A percentile compares a stretch with the other conserved stretches of the same genome.
Conservation (phyloP, 2,113 vertebrate species). For the Lampris incognitus region DNA sequence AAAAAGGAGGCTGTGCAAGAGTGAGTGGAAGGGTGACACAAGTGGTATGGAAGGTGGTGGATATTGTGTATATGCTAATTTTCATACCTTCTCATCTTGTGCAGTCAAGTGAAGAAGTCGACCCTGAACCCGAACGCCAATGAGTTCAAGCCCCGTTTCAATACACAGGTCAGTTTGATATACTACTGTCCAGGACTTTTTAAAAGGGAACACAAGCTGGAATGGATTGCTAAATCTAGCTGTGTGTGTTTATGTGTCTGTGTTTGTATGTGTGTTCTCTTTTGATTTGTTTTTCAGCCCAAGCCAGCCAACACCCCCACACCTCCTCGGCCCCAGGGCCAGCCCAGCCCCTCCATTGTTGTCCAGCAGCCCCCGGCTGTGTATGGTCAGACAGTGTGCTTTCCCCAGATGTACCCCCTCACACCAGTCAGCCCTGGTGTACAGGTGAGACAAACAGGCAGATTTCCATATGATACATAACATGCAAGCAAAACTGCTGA, state of each 20-base stretch:
- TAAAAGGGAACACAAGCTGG: not conserved
- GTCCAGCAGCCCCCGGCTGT: constrained; percentile 93
- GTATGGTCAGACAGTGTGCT: constrained; percentile 95
- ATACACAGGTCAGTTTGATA: constrained; percentile 86
- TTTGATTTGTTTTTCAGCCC: constrained; percentile 79
- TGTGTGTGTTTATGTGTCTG: not conserved
- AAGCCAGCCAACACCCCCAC: constrained; percentile 98
- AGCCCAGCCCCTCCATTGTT: constrained; percentile 97
- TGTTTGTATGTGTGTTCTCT: not conserved
- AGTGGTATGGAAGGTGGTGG: not conserved
- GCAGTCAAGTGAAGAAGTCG: constrained; percentile 97
- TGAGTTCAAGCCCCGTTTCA: constrained; percentile 97
- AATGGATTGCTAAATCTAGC: not conserved
- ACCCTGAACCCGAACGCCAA: constrained; percentile 98
- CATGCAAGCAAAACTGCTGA: not conserved
- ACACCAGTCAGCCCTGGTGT: constrained; percentile 96
- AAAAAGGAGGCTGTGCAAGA: constrained; percentile 92
- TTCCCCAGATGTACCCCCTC: constrained; percentile 98
- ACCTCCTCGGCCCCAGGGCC: constrained; percentile 94
- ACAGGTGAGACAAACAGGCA: constrained; percentile 84
- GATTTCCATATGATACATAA: not conserved
- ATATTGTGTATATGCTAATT: not conserved
- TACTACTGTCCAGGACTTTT: not conserved
- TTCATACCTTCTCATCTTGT: constrained; percentile 42
- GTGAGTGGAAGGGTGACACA: constrained; percentile 82